Evolutionary conservation across 2,113 vertebrate species (phyloP).

Genomic region (Tylochromis polylepis): DNA sequence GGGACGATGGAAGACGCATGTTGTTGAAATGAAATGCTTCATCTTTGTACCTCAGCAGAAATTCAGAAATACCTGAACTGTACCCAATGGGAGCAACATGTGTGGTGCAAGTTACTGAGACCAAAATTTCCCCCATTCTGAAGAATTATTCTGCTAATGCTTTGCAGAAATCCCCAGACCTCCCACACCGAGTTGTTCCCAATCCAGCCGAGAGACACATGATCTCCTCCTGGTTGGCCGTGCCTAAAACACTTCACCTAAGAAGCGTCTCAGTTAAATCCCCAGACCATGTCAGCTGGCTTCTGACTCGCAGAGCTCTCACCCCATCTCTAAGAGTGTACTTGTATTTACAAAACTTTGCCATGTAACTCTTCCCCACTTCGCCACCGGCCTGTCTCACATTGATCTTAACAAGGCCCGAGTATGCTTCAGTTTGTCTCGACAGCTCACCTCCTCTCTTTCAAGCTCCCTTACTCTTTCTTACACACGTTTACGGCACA

Average conservation of each 20-base stretch:
- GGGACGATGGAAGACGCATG: not conserved
- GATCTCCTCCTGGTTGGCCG: rapidly evolving
- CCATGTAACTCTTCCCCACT: not conserved
- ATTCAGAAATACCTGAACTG: too few relatives aligned
- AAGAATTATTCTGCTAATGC: not conserved
- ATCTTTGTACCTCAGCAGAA: too few relatives aligned
- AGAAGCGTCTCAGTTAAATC: not conserved
- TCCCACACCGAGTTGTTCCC: not conserved
- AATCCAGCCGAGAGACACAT: not conserved
- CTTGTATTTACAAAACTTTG: too few relatives aligned
- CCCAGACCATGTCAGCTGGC: not conserved
- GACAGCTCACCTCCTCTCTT: not conserved
- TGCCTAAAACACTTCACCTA: rapidly evolving
- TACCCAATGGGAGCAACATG: too few relatives aligned
- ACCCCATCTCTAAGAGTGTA: not conserved
- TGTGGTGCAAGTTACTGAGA: not conserved
- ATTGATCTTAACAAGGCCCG: not conserved
- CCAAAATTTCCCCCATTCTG: not conserved
- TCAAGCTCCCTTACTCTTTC: not conserved
- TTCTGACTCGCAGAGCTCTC: not conserved
- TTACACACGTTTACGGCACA: not conserved
- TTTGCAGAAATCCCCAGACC: not conserved
- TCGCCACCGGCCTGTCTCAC: not conserved
- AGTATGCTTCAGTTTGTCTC: not conserved
- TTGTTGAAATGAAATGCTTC: not conserved